Percentiles rank a stretch among this genome's conserved stretches.
Evolutionary conservation across 2,888 invertebrate species (phyloP).

Genomic region (Calameuta idolon): DNA sequence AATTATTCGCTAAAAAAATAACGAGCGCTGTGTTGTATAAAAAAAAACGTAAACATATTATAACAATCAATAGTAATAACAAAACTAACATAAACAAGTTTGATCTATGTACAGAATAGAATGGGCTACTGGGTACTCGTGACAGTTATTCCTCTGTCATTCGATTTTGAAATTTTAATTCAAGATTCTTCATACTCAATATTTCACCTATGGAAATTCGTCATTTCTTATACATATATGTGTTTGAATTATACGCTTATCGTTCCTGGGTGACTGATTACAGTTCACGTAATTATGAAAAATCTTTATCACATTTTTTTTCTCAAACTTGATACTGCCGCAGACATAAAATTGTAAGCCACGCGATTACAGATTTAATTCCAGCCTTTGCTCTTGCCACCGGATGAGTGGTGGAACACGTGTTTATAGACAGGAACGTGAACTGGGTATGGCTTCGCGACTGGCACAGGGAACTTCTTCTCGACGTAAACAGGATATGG

Average conservation of each 20-base stretch:
- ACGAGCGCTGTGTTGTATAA: slow-evolving; percentile 7
- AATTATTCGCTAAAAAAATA: slow-evolving; percentile 8
- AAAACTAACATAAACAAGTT: slow-evolving; percentile 21
- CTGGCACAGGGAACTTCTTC: slow-evolving; percentile 70
- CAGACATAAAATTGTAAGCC: not conserved
- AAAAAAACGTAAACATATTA: slow-evolving; percentile 10
- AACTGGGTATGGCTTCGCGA: slow-evolving; percentile 71
- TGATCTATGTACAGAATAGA: slow-evolving; percentile 19
- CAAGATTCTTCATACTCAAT: not conserved
- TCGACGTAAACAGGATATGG: slow-evolving; percentile 72
- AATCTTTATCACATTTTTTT: not conserved
- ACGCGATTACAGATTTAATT: slow-evolving; percentile 34
- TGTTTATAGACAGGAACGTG: slow-evolving; percentile 71
- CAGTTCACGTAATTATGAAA: not conserved
- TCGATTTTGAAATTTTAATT: not conserved
- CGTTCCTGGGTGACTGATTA: not conserved
- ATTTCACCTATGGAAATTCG: not conserved
- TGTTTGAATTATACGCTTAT: not conserved
- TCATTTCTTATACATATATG: not conserved
- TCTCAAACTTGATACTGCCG: not conserved
- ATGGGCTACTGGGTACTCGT: not conserved
- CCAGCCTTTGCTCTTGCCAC: slow-evolving; percentile 51
- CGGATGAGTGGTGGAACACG: slow-evolving; percentile 58
- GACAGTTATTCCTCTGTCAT: not conserved
- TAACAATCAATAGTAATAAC: slow-evolving; percentile 21